Base-by-base conservation (phyloP, 2,888 invertebrate species). In the Galerucella nymphaeae region DNA sequence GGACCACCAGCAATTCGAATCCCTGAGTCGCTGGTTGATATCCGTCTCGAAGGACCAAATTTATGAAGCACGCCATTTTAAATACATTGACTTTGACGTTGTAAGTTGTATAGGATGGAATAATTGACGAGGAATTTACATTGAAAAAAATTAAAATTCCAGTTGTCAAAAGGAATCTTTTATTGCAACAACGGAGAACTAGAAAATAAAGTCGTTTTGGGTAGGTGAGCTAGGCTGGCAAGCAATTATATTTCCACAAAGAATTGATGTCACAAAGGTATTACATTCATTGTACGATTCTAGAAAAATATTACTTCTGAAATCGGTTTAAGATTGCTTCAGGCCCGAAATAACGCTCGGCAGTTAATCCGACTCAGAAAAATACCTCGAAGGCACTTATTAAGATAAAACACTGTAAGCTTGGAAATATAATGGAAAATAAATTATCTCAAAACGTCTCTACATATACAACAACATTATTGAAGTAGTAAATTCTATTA, bases 391-490 rank as follows among this genome's bases (percentile, higher is more conserved):
- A 69, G 55, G 71, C 74, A 69, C 74, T 71, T 71, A 71, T 74
- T 74, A 74, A 75, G 76, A 76, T 75, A 75, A 65, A 72, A 74
- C 70, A 71, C 72, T 55, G 57, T 70, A 74, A 76, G 74, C 73
- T 63, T 64, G 69, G 65, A 71, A 70, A 76, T 72, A 76, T 76
- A 59, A 59, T 14, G 14, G 59, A 55, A 71, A 65, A 65, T 62
- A 67, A 74, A 68, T 66, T 41, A 61, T 41, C 45, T 73, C 76
- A 59, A 59, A 77, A 79, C 76, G 78, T 75, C 76, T 75, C 76
- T 78, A 72, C 76, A 76, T 80, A 80, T 80, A 80, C 80, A 81
- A 82, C 82, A 81, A 82, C 80, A 81, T 80, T 81, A 83, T 82
- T 82, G 82, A 81, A 81, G 80, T 80, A 79, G 80, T 78, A 79